Evolutionary conservation across 1,140 invertebrate species (phyloP), one percentile per base, ranked within the genome.

Genomic region (Bombus waltoni): DNA sequence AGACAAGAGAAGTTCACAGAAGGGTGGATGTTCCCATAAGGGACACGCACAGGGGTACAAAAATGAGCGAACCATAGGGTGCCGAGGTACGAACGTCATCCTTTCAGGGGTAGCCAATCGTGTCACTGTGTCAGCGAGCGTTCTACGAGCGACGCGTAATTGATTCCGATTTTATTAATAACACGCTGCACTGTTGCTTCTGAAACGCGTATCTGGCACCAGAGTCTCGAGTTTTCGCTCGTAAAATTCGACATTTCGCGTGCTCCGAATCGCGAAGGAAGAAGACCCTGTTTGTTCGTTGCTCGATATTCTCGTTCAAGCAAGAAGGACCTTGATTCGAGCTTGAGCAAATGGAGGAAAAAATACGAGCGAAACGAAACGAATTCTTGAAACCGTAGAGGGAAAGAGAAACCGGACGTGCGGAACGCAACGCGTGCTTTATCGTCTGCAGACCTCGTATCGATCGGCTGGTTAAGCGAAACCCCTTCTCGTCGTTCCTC

Each of bases 61-160:
- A 77, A 87, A 79, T 35, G 35, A 18, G 38, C 28, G 79, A 78
- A 35, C 83, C 59, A 38, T 68, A 40, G 87, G 87, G 78, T 47
- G 35, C 76, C 72, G 57, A 53, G 42, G 40, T 72, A 57, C 11
- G 73, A 72, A 47, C 75, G 82, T 83, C 87, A 81, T 78, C 81
- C 82, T 84, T 89, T 82, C 85, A 86, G 83, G 80, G 81, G 74
- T 87, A 78, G 81, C 87, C 92, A 88, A 92, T 88, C 89, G 92
- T 93, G 92, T 93, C 92, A 93, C 90, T 93, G 92, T 93, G 92
- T 93, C 92, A 93, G 79, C 66, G 65, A 86, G 81, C n/a, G 74
- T n/a, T 44, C 38, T 18, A 53, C 47, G 47, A 53, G 47, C 18
- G 47, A 53, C 28, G 13, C 53, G n/a, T 42, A 40, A 81, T 73